phyloP scores from a whole-genome alignment of 2,113 vertebrate genomes.

The Nothocercus julius region DNA sequence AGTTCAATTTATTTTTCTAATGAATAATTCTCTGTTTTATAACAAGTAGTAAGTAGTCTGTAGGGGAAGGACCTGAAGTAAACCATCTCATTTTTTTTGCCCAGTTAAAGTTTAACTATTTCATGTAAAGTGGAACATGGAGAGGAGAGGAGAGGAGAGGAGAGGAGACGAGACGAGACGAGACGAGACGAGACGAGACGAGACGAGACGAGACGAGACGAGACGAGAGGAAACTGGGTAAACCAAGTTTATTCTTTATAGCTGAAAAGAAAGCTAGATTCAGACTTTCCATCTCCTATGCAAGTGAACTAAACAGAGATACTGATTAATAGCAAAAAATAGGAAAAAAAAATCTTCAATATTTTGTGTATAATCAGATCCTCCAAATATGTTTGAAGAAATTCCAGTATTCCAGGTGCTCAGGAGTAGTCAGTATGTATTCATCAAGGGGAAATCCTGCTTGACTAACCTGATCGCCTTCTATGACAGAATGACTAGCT shows the following conservation, averaged over 20 bases:
- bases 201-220: too few relatives aligned
- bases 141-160: too few relatives aligned
- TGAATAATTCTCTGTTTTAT: not conserved
- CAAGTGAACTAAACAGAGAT: not conserved
- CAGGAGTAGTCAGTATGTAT: too few relatives aligned
- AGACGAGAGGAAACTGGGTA: fast-evolving
- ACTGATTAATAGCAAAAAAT: not conserved
- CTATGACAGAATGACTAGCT: too few relatives aligned
- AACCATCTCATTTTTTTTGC: not conserved
- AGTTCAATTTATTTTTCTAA: not conserved
- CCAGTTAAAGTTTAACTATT: not conserved
- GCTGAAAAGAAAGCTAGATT: not conserved
- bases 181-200: not conserved
- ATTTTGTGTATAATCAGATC: not conserved
- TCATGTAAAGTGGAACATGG: not conserved
- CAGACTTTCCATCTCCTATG: not conserved
- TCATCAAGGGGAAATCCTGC: too few relatives aligned
- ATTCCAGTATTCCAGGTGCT: too few relatives aligned
- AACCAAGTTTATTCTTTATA: not conserved
- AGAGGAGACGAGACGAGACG: too few relatives aligned
- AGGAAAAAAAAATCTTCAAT: not conserved
- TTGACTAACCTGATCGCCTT: too few relatives aligned
- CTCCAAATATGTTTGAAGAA: not conserved
- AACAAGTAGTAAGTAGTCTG: not conserved
- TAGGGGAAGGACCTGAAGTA: not conserved